Evolutionary conservation across 2,797 vertebrate genomes (phyloP).

Genomic region (Simalia tracyae): DNA sequence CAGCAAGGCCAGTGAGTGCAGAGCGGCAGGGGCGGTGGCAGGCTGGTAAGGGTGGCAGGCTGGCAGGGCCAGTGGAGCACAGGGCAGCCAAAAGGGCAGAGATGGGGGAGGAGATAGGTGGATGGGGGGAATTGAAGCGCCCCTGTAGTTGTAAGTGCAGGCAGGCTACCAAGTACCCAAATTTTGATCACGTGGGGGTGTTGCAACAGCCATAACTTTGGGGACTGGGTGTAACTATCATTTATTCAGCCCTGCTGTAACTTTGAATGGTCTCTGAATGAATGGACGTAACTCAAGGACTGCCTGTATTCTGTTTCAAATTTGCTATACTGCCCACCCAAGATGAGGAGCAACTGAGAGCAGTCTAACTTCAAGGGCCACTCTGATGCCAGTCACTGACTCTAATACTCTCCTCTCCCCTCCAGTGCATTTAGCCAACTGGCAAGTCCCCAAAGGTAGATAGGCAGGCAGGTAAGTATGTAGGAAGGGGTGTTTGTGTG

Average conservation of each 20-base stretch:
- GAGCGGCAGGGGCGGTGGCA: no score
- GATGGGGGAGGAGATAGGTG: no score
- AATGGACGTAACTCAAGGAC: neutral
- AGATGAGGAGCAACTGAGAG: neutral
- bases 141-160: neutral
- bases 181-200: neutral
- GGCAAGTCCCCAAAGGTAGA: neutral
- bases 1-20: no score
- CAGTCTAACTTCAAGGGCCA: neutral
- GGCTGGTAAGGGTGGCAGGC: no score
- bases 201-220: neutral
- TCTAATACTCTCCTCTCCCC: neutral
- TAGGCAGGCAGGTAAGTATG: neutral
- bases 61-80: no score
- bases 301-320: neutral
- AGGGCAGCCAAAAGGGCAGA: no score
- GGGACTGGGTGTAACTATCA: neutral
- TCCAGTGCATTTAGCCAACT: neutral
- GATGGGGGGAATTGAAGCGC: no score
- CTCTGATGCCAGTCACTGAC: neutral
- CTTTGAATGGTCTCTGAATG: neutral
- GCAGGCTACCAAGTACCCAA: neutral
- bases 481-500: neutral
- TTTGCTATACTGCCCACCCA: neutral
- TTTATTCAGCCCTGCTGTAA: neutral